phyloP scores from a whole-genome alignment of 2,888 invertebrate genomes.

The Bombyx huttoni region DNA sequence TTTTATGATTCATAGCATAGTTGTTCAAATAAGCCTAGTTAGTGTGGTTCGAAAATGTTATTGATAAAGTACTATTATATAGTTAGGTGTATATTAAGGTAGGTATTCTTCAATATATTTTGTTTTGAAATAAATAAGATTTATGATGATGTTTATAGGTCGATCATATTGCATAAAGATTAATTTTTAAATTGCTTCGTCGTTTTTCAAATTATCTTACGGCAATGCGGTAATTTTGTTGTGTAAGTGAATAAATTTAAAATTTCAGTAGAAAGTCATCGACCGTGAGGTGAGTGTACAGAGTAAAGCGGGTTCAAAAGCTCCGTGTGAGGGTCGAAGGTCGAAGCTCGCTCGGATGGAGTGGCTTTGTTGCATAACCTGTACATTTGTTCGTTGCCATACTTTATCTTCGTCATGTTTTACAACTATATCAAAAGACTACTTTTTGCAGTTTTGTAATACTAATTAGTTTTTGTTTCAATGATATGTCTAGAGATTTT shows the following conservation, averaged over 20 bases:
- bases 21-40: too few relatives aligned
- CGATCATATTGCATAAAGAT: too few relatives aligned
- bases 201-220: neutral
- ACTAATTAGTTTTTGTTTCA: neutral
- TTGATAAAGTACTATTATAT: too few relatives aligned
- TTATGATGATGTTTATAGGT: too few relatives aligned
- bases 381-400: neutral
- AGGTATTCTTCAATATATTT: too few relatives aligned
- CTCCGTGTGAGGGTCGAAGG: slow-evolving; percentile 38
- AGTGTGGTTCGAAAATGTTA: too few relatives aligned
- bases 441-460: neutral
- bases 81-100: too few relatives aligned
- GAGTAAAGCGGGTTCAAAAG: slow-evolving; percentile 31
- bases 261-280: slow-evolving; percentile 25
- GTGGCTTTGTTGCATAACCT: slow-evolving; percentile 31
- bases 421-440: neutral
- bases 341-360: slow-evolving; percentile 31
- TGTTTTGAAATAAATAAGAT: too few relatives aligned
- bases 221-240: neutral
- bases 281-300: slow-evolving; percentile 44
- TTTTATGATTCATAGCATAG: too few relatives aligned
- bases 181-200: neutral
- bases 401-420: neutral
- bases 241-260: slow-evolving; percentile 7
- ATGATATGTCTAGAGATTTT: neutral